Evolutionary conservation across 2,888 invertebrate genomes (phyloP), one percentile per base, ranked within the genome.

Genomic region (Lasioglossum marginatum): DNA sequence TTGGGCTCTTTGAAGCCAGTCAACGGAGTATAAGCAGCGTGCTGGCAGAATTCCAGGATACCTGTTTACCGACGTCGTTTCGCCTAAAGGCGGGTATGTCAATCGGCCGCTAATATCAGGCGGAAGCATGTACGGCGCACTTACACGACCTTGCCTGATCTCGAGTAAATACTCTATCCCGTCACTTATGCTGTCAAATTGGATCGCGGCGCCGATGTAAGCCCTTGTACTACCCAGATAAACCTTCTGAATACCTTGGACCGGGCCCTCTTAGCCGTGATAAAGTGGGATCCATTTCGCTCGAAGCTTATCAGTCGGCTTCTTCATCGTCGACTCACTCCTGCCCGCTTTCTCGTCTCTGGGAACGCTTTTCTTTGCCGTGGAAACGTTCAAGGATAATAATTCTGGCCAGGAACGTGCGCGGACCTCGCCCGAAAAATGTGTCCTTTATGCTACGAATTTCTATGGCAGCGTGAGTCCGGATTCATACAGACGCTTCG

Each of bases 121-220:
- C 31, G 48, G 63, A 79, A 77, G 71, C 79, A 57, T 83, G 86
- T 79, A 85, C 74, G 45, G 77, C 45, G 79, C 77, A 79, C 82
- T 77, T 77, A 81, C 79, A 77, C 77, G 84, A 66, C 34, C 79
- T 63, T 79, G 74, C 77, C 80, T 80, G 82, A 88, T 87, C 85
- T 85, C 87, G 81, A 76, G 89, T 82, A 83, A 85, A 87, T 85
- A 76, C 87, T 82, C 87, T 75, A 70, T 81, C 78, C 89, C 88
- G 87, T 89, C 88, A 88, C 83, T 89, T 89, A 79, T 72, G 82
- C 87, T 88, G 85, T 83, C 88, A 87, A 88, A 89, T 83, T 85
- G 87, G 87, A 85, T 89, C 83, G 79, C 37, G n/a, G 77, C 77
- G 74, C 77, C 81, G 82, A 70, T 77, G 79, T 89, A 87, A 89